These are phyloP conservation scores for Oeneis ivallda DNA, from an alignment of 2,888 invertebrate genomes.

Conservation along the genomic window DNA sequence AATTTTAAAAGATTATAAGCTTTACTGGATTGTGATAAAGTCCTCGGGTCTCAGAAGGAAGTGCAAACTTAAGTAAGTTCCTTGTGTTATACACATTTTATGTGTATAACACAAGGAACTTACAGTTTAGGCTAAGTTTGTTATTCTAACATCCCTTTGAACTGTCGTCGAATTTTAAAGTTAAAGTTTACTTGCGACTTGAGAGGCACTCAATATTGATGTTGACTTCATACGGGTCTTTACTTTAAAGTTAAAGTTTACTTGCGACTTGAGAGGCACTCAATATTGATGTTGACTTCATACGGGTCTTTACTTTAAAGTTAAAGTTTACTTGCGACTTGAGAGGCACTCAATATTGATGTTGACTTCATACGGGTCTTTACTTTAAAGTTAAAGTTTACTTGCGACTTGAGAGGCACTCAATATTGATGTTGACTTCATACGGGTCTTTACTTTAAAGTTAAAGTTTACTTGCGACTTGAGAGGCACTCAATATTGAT, in stretches of 20 bases:
- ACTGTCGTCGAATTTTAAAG: constrained; percentile 17
- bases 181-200: not conserved
- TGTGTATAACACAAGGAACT: too few relatives aligned
- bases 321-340: not conserved
- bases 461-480: not conserved
- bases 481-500: constrained; percentile 5
- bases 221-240: not conserved
- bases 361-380: not conserved
- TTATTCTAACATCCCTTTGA: constrained; percentile 29
- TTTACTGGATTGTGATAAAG: not conserved
- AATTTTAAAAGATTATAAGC: not conserved
- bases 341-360: constrained; percentile 5
- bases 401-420: not conserved
- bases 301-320: constrained; percentile 2
- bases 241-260: not conserved
- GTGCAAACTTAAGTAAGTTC: constrained; percentile 3
- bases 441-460: constrained; percentile 2
- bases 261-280: not conserved
- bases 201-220: constrained; percentile 5
- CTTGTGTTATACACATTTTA: constrained; percentile 14
- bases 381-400: constrained; percentile 7
- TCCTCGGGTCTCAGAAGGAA: not conserved
- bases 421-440: not conserved
- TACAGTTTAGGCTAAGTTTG: constrained; percentile 14
- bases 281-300: not conserved